A percentile compares a stretch with the other conserved stretches of the same genome.
Evolutionary conservation across 2,113 vertebrate species (phyloP).

Genomic region (Sebastes fasciatus): DNA sequence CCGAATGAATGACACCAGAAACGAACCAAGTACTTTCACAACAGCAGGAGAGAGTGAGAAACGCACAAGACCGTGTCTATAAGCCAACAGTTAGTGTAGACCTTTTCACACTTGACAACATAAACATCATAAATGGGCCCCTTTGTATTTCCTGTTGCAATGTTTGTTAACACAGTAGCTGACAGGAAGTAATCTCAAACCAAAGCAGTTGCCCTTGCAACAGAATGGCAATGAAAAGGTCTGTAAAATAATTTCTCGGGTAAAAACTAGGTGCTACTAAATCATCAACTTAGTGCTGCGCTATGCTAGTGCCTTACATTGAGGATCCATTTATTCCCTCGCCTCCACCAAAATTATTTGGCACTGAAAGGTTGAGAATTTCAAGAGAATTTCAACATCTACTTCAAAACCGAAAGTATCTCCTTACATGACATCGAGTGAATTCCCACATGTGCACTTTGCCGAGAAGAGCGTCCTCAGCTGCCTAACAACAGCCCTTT

Average conservation of each 20-base stretch:
- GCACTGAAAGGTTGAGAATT: neutral
- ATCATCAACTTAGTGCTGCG: neutral
- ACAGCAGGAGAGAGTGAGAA: slow-evolving; percentile 46
- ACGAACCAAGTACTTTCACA: slow-evolving; percentile 80
- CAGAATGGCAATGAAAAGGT: too few species aligned
- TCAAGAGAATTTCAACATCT: neutral
- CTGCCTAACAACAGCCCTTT: slow-evolving; percentile 13
- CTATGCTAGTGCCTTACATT: neutral
- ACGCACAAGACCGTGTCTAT: slow-evolving; percentile 8
- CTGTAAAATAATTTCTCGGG: neutral
- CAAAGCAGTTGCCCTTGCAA: too few species aligned
- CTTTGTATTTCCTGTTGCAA: too few species aligned
- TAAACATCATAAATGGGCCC: too few species aligned
- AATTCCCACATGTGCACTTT: slow-evolving; percentile 34
- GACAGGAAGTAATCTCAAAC: too few species aligned
- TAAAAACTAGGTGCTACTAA: neutral
- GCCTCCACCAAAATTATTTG: neutral
- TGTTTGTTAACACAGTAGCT: too few species aligned
- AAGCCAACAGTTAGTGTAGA: neutral
- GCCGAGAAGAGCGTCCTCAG: slow-evolving; percentile 1
- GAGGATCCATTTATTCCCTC: neutral
- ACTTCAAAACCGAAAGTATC: slow-evolving; percentile 7
- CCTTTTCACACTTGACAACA: too few species aligned
- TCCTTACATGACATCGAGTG: neutral
- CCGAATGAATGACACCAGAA: slow-evolving; percentile 97